A percentile compares a stretch with the other conserved stretches of the same genome.
These are phyloP conservation scores for Ancistrus triradiatus DNA, from an alignment of 2,113 vertebrate species.

Conservation along the genomic window DNA sequence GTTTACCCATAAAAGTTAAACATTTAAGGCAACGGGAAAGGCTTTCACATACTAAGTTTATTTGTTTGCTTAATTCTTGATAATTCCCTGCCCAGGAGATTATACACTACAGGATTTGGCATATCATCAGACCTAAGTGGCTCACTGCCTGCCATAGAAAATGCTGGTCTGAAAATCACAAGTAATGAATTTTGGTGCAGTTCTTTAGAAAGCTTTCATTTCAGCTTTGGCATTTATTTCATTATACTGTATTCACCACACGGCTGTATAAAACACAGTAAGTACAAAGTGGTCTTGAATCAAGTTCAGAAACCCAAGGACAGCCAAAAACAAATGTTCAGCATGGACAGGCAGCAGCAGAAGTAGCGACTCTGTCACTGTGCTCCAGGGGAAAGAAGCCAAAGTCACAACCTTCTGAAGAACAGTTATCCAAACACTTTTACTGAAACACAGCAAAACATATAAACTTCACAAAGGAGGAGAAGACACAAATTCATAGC, in stretches of 20 bases:
- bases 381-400: background rate
- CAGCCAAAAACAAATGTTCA: background rate
- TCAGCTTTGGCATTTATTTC: background rate
- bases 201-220: background rate
- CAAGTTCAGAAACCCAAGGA: constrained; percentile 2
- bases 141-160: background rate
- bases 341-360: background rate
- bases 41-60: too few species aligned
- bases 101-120: background rate
- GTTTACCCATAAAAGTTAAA: too few species aligned
- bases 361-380: background rate
- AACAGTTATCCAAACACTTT: background rate
- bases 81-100: background rate
- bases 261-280: background rate
- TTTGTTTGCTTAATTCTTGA: too few species aligned
- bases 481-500: background rate
- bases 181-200: background rate
- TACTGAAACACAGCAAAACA: background rate
- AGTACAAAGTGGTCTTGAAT: background rate
- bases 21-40: too few species aligned
- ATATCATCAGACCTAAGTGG: background rate
- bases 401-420: constrained; percentile 1
- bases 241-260: background rate
- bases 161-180: background rate
- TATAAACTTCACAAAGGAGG: too few species aligned